A percentile compares a stretch with the other conserved stretches of the same genome.
Evolutionary conservation across 2,888 invertebrate species (phyloP).

Genomic region (Folsomia candida): DNA sequence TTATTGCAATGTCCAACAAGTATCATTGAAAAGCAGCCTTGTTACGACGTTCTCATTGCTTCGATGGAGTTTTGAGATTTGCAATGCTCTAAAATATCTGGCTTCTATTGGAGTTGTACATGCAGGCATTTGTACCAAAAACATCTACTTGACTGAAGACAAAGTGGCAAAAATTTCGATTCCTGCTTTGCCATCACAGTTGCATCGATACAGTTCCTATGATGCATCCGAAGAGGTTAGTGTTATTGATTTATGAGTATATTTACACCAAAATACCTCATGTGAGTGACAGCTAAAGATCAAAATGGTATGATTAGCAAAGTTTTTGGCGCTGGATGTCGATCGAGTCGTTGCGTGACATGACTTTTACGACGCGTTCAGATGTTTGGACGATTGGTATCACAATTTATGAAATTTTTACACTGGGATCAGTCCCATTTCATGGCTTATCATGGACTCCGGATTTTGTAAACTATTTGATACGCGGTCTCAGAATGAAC

Average conservation of each 20-base stretch:
- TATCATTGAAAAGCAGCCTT: neutral
- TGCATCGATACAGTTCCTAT: neutral
- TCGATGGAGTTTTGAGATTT: neutral
- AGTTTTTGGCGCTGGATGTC: neutral
- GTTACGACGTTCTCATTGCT: neutral
- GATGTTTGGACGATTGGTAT: slow-evolving; percentile 4
- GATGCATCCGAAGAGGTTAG: neutral
- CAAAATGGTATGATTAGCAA: too few relatives aligned
- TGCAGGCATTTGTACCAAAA: slow-evolving; percentile 30
- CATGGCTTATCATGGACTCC: neutral
- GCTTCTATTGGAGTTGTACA: slow-evolving; percentile 20
- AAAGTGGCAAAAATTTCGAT: slow-evolving; percentile 21
- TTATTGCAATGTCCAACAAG: neutral
- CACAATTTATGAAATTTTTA: slow-evolving; percentile 4
- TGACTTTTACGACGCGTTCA: neutral
- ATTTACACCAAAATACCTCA: too few relatives aligned
- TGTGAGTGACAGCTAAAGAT: too few relatives aligned
- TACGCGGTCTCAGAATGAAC: neutral
- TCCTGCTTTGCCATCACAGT: neutral
- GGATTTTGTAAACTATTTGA: neutral
- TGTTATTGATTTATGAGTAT: too few relatives aligned
- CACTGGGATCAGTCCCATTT: neutral
- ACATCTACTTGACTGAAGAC: slow-evolving; percentile 26
- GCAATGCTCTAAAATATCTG: neutral
- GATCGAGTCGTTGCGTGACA: neutral